Percentiles rank a stretch among this genome's conserved stretches.
Conservation (phyloP, 1,140 invertebrate species). For the Lysiphlebus fabarum region DNA sequence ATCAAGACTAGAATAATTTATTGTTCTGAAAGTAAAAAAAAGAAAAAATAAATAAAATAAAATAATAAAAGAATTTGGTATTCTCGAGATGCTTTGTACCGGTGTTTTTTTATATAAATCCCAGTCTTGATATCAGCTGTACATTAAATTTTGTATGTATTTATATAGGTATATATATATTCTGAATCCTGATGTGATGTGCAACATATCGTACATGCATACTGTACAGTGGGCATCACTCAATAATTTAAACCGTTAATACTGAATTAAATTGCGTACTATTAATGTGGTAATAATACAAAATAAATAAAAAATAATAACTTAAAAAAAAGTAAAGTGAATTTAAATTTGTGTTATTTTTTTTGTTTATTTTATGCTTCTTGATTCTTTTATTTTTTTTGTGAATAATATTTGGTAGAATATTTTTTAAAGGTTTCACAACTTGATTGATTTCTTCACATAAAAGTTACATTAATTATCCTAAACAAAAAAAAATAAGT, state of each 20-base stretch:
- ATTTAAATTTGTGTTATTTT: no score
- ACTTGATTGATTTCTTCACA: no score
- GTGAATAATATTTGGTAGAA: slow-evolving; percentile 4
- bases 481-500: no score
- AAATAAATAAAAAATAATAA: background rate
- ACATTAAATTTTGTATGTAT: no score
- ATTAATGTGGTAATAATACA: slow-evolving; percentile 34
- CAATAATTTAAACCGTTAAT: slow-evolving; percentile 43
- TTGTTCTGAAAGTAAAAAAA: no score
- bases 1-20: no score
- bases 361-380: no score
- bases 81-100: slow-evolving; percentile 28
- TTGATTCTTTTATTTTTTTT: background rate
- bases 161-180: no score
- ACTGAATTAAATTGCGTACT: slow-evolving; percentile 38
- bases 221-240: slow-evolving; percentile 33
- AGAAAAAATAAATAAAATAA: no score
- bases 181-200: background rate
- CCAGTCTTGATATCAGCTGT: background rate
- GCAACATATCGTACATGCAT: slow-evolving; percentile 2
- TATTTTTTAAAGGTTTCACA: slow-evolving; percentile 11
- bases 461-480: no score
- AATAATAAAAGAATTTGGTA: background rate
- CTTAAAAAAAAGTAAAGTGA: no score
- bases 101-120: slow-evolving; percentile 28